Conservation (phyloP, 2,113 vertebrate genomes). For the Hippocampus guttulatus region DNA sequence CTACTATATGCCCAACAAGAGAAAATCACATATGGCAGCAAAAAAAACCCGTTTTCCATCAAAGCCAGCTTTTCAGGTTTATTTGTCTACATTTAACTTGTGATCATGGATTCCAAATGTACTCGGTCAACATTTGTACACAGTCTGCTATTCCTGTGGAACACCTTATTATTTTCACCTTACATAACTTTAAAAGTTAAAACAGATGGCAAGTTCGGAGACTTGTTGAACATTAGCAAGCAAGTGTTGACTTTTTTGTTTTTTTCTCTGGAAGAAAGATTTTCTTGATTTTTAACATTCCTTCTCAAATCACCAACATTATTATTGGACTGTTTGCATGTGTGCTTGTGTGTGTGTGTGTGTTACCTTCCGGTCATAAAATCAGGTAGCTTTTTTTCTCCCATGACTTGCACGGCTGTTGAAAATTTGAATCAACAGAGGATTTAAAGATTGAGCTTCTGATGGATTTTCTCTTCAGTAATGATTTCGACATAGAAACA, state of each 20-base stretch:
- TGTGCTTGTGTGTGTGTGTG: background rate
- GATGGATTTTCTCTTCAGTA: background rate
- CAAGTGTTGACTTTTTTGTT: background rate
- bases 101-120: no score
- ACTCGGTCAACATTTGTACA: background rate
- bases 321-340: background rate
- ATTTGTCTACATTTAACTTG: background rate
- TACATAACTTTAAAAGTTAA: background rate
- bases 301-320: constrained; percentile 1
- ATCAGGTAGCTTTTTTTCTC: background rate
- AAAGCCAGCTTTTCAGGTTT: background rate
- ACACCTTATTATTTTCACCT: background rate
- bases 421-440: background rate
- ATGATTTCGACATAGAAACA: background rate
- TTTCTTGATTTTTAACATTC: constrained; percentile 1
- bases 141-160: background rate
- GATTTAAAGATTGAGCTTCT: background rate
- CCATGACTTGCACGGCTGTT: background rate
- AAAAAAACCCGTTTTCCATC: background rate
- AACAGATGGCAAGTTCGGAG: background rate
- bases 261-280: background rate
- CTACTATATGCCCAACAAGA: background rate
- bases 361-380: background rate
- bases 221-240: background rate
- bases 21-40: background rate